phyloP scores from a whole-genome alignment of 92 coral and sea anemone species.

The Blastomussa wellsi region DNA sequence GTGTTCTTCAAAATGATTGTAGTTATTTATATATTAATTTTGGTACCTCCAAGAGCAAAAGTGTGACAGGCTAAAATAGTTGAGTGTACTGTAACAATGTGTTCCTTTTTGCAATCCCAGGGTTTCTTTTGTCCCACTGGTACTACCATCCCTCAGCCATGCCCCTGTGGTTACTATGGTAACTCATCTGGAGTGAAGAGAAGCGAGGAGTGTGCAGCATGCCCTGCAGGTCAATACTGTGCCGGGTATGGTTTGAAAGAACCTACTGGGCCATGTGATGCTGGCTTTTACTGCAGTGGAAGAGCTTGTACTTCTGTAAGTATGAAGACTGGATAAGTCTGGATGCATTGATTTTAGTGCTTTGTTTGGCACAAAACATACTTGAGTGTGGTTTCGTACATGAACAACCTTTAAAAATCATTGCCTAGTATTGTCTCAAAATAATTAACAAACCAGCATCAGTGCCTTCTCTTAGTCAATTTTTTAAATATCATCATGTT shows the following conservation, averaged over 20 bases:
- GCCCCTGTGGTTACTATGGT: constrained; percentile 95
- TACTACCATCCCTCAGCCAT: constrained; percentile 88
- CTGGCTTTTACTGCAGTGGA: constrained; percentile 96
- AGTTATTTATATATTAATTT: too few species aligned
- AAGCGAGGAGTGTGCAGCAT: constrained; percentile 92
- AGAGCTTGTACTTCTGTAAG: constrained; percentile 96
- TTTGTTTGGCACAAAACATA: too few species aligned
- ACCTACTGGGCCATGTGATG: constrained; percentile 96
- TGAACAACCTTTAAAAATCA: too few species aligned
- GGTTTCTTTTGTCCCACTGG: constrained; percentile 99
- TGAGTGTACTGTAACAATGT: background rate
- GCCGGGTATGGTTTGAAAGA: constrained; percentile 86
- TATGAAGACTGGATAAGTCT: background rate
- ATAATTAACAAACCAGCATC: too few species aligned
- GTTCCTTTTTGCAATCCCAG: constrained; percentile 30
- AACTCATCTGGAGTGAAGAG: constrained; percentile 93
- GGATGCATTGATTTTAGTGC: background rate
- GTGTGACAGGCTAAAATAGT: too few species aligned
- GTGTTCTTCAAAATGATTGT: too few species aligned
- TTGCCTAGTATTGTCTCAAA: too few species aligned
- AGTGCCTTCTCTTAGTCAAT: too few species aligned
- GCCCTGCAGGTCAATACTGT: constrained; percentile 98
- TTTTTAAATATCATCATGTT: too few species aligned
- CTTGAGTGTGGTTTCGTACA: too few species aligned
- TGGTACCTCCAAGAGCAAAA: too few species aligned